Evolutionary conservation across 2,888 invertebrate genomes (phyloP).

Genomic region (Erebia palarica): DNA sequence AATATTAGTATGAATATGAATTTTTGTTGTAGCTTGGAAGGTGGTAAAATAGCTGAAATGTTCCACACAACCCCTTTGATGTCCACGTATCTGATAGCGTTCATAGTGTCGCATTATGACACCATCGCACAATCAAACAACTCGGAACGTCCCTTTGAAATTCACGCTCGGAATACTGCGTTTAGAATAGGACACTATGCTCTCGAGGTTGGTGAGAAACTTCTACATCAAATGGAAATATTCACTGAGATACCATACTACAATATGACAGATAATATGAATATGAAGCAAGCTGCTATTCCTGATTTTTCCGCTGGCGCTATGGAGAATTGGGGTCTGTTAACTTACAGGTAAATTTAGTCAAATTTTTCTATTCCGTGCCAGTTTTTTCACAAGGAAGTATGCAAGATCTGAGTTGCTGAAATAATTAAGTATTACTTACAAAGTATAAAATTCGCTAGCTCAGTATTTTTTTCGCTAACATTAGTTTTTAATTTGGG

Average conservation of each 20-base stretch:
- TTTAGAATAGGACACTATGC: constrained; percentile 69
- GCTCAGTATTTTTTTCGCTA: too few relatives aligned
- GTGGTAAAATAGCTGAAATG: constrained; percentile 59
- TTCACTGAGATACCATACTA: constrained; percentile 81
- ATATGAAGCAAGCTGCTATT: constrained; percentile 88
- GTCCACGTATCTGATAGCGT: constrained; percentile 92
- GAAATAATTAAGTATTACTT: too few relatives aligned
- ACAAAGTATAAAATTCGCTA: too few relatives aligned
- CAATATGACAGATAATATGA: constrained; percentile 71
- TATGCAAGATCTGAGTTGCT: too few relatives aligned
- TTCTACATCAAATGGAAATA: constrained; percentile 78
- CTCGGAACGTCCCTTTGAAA: constrained; percentile 58
- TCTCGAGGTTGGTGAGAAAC: constrained; percentile 67
- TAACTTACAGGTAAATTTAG: constrained; percentile 85
- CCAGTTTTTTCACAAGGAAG: too few relatives aligned
- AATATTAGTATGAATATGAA: too few relatives aligned
- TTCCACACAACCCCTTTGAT: constrained; percentile 85
- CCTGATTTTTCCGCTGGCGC: constrained; percentile 91
- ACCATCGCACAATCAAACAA: constrained; percentile 51
- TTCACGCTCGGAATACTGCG: constrained; percentile 72
- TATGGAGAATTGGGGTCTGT: constrained; percentile 93
- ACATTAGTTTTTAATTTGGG: too few relatives aligned
- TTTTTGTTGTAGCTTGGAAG: constrained; percentile 45
- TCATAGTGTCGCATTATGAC: constrained; percentile 91
- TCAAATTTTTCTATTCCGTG: background rate